Conservation (phyloP, 2,888 invertebrate species). For the Aricia artaxerxes region DNA sequence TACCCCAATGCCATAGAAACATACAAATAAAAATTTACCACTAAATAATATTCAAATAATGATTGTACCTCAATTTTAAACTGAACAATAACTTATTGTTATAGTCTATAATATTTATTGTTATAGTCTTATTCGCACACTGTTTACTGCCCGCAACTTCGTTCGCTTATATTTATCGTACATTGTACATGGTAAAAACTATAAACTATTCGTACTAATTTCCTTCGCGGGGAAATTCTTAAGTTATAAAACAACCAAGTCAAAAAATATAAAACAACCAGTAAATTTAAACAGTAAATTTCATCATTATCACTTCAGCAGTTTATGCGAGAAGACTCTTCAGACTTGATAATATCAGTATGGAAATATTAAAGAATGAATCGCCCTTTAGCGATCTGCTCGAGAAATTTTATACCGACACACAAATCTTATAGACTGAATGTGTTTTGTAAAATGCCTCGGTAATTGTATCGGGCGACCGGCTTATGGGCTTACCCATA, state of each 20-base stretch:
- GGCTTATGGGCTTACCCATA: conserved; percentile 15
- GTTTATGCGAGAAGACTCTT: background rate
- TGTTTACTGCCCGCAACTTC: background rate
- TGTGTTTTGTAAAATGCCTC: conserved; percentile 12
- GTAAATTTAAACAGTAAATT: background rate
- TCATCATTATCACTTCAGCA: background rate
- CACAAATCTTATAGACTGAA: background rate
- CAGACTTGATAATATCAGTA: background rate
- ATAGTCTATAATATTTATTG: background rate
- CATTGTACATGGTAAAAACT: too few species aligned
- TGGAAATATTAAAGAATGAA: background rate
- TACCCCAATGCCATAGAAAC: too few species aligned
- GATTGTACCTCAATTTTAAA: too few species aligned
- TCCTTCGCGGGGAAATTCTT: background rate
- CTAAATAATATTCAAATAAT: too few species aligned
- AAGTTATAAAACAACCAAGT: too few species aligned
- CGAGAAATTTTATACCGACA: background rate
- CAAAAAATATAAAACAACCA: too few species aligned
- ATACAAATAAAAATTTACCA: too few species aligned
- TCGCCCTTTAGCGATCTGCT: background rate
- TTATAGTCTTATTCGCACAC: background rate
- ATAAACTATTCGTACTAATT: background rate
- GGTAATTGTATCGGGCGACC: conserved; percentile 17
- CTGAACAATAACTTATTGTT: too few species aligned
- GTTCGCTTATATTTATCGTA: too few species aligned